Evolutionary conservation across 2,113 vertebrate genomes (phyloP).

Genomic region (Echinops telfairi): DNA sequence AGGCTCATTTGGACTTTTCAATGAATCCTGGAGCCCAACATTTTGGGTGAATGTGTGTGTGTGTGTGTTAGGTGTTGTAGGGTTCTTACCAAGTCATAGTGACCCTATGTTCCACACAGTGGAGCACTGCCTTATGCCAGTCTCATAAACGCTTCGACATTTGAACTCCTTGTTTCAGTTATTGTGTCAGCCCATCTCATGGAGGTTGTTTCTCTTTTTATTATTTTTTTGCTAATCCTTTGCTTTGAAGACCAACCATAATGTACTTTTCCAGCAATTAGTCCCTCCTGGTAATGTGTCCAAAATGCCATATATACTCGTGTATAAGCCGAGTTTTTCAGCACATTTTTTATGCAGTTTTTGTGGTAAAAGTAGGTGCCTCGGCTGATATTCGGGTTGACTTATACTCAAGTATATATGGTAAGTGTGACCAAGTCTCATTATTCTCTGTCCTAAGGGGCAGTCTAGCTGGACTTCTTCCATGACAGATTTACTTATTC

Average conservation of each 20-base stretch:
- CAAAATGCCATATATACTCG: not conserved
- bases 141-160: not conserved
- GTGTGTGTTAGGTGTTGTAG: not conserved
- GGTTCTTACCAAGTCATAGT: not conserved
- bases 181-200: not conserved
- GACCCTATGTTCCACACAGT: too few species aligned
- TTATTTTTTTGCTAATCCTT: not conserved
- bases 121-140: not conserved
- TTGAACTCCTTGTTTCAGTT: not conserved
- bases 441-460: not conserved
- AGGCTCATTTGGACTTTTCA: too few species aligned
- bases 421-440: not conserved
- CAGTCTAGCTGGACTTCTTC: not conserved
- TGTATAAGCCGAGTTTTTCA: too few species aligned
- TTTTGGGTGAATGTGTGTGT: too few species aligned
- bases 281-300: not conserved
- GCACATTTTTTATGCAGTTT: too few species aligned
- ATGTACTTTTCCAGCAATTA: not conserved
- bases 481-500: not conserved
- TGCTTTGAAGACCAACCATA: not conserved
- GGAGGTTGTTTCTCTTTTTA: not conserved
- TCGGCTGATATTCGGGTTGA: too few species aligned
- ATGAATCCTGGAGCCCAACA: too few species aligned
- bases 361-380: too few species aligned
- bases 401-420: too few species aligned